These are phyloP conservation scores for Mionectes macconnelli DNA, from an alignment of 2,113 vertebrate genomes.

Conservation along the genomic window DNA sequence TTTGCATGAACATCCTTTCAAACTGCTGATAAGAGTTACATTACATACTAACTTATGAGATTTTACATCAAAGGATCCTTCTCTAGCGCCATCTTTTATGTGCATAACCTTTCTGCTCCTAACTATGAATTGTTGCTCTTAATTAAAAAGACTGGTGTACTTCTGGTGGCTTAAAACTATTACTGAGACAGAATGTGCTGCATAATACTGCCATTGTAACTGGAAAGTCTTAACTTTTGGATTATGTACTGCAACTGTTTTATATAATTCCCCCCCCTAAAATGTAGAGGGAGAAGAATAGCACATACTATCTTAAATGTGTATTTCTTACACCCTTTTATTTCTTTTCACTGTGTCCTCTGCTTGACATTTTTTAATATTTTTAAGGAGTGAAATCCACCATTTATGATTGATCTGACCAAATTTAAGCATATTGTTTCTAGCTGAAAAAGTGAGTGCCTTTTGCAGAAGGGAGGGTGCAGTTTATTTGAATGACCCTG, in stretches of 20 bases:
- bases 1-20: slow-evolving; percentile 10
- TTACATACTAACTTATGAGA: background rate
- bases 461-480: slow-evolving; percentile 76
- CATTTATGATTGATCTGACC: slow-evolving; percentile 32
- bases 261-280: slow-evolving; percentile 50
- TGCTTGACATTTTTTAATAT: slow-evolving; percentile 66
- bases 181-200: slow-evolving; percentile 59
- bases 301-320: slow-evolving; percentile 45
- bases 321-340: slow-evolving; percentile 26
- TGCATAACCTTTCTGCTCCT: slow-evolving; percentile 50
- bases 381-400: slow-evolving; percentile 55
- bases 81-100: slow-evolving; percentile 20
- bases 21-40: background rate
- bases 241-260: slow-evolving; percentile 29
- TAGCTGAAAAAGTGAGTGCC: slow-evolving; percentile 78
- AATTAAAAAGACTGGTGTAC: slow-evolving; percentile 47
- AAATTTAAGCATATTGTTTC: slow-evolving; percentile 62
- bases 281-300: background rate
- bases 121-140: slow-evolving; percentile 56
- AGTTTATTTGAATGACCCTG: slow-evolving; percentile 67
- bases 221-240: slow-evolving; percentile 59
- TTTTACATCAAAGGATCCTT: slow-evolving; percentile 5
- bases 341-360: slow-evolving; percentile 21
- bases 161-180: slow-evolving; percentile 42
- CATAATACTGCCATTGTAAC: slow-evolving; percentile 69